Base-by-base conservation (phyloP, 2,797 vertebrate species). In the Benthosema pterotum region DNA sequence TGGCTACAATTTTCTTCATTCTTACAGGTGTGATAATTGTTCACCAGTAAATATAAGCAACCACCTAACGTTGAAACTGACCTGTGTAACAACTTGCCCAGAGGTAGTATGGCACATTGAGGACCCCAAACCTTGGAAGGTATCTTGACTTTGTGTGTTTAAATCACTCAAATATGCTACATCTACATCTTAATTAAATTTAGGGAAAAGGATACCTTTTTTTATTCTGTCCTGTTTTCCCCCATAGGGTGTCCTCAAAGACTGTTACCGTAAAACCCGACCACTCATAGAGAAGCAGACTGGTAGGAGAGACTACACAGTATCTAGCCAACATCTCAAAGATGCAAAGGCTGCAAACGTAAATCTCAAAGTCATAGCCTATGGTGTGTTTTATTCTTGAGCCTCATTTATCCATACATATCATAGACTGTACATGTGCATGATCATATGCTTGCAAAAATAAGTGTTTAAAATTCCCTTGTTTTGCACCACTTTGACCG, bases 21-120 rank as follows among this genome's bases (percentile, higher is more conserved):
- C 18, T 66, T 87, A 52, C 83, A 93, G 92, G 18, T 94, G 92
- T 81, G 79, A 84, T 12, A 72, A 85, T 63, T 94, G 92, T 51
- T 52, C 59, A 65, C 80, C 76, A 0, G 43, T 90, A 28, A 72
- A 85, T 42, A 57, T 71, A 11, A 69, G 54, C 1, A 17, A 78
- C 0, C 11, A 71, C 3, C 71, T 90, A n/a, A 82, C 63, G 8
- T 69, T 94, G 4, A 85, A 63, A 47, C 77, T 93, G 65, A 63
- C 25, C 19, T 93, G 92, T 82, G 50, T 5, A 12, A 52, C 42
- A 12, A 80, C 70, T 43, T 94, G 92, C 69, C 86, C 89, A 32
- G 76, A 85, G 6, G 82, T 93, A 1, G 77, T 89, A 54, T 94
- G 93, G 93, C 86, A 69, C 65, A 80, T 89, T 49, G 89, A 92